Base-by-base conservation (phyloP, 2,113 vertebrate species). In the Donacobius atricapilla region DNA sequence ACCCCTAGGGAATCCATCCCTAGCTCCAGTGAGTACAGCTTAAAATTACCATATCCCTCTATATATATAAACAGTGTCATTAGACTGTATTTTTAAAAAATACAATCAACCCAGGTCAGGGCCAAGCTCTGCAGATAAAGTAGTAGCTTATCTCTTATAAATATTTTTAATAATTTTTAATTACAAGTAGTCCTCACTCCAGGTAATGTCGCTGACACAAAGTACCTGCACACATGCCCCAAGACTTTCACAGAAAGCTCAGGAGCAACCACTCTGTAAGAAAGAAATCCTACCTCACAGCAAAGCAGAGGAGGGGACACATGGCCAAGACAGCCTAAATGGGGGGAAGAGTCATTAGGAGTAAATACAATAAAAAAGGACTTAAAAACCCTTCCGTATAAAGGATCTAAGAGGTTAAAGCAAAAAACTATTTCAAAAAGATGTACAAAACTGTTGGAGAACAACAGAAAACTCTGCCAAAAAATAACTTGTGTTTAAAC, bases 221-320 rank as follows among this genome's bases (percentile, higher is more conserved):
- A 93, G 96, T 98, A 98, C 96, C 97, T 97, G 89, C 90, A 97
- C 44, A 94, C 97, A 98, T 86, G 14, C 97, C 97, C 97, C 94
- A 89, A 97, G 98, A 98, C 99, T 99, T 99, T 99, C 99, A 99
- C 98, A 98, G 99, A 99, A 99, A 99, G 99, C 98, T 98, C 96
- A 94, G 98, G 88, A 98, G 98, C 98, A 91, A 69, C 45, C 93
- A 98, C 96, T 93, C 95, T 96, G 75, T 97, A 97, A 95, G 97
- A 96, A 97, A 98, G 96, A 93, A 98, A 94, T 98, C 96, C 98
- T 93, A 97, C 97, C 97, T 97, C 97, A 96, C 94, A 96, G 96
- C 89, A 95, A 98, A 98, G 97, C 92, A 98, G 97, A 60, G 97
- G 87, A 98, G 96, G 51, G 94, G 69, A 58, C 87, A 92, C 85